Evolutionary conservation across 2,113 vertebrate genomes (phyloP), one percentile per base, ranked within the genome.

Genomic region (Chinchilla lanigera): DNA sequence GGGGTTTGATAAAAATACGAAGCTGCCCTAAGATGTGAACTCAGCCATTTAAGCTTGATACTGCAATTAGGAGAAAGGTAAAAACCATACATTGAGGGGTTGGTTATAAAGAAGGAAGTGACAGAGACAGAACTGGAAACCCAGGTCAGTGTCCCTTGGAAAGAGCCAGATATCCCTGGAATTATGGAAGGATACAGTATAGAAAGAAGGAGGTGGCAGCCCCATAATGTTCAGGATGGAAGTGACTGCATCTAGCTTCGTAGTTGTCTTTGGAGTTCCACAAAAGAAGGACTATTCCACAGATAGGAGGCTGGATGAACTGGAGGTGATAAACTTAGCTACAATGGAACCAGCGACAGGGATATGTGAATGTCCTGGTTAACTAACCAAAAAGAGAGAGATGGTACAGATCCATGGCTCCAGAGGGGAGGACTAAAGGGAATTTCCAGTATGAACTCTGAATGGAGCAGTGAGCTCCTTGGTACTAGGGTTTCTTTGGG

Each of bases 141-240:
- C 17, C 24, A 10, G 14, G 41, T 92, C 12, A 67, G 89, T 3
- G 47, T 28, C 13, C 17, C 4, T 47, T 65, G 19, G 50, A 58
- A 88, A 44, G 30, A 17, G 3, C 1, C 82, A 47, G 86, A 7
- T 26, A 16, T 63, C 47, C 35, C 0, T 41, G 44, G 19, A 14
- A 14, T 20, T 38, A 6, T 0, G 8, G 44, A 63, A 33, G 54
- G 1, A 38, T 12, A 9, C 0, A 17, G 0, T n/a, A 3, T 54
- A 75, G 63, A 65, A 71, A 60, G 77, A 87, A 92, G 30, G 65
- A 19, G 1, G 24, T 3, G 60, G 30, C 1, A 4, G 19, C 4
- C 41, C 12, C 28, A 4, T 0, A 7, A 56, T 33, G 33, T 24
- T 52, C 86, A 22, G 73, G 19, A 0, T 4, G 52, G 47, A 35